Base-by-base conservation (phyloP, 2,113 vertebrate genomes). In the Microtus oregoni region DNA sequence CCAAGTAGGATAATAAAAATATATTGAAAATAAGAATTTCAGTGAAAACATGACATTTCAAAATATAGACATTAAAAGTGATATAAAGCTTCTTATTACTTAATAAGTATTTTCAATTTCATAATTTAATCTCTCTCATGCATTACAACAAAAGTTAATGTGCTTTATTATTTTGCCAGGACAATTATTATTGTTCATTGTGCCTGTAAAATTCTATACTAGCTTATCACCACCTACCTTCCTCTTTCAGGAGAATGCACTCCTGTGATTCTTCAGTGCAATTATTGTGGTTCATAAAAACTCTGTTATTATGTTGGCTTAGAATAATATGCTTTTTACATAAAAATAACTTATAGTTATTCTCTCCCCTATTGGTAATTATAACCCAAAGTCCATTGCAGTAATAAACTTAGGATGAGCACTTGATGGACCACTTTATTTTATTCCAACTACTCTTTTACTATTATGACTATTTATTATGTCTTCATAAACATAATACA, bases 321-420 rank as follows among this genome's bases (percentile, higher is more conserved):
- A 95, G 92, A 70, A 92, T 96, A 95, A 96, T 95, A 95, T 94
- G 78, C 81, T 97, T 97, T 98, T 94, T 89, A 91, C 86, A 97
- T 97, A 94, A 97, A 97, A 97, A 87, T 97, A 97, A 97, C 92
- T 96, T 97, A 97, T 3, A 86, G 96, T 86, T 97, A 97, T 92
- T 95, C 77, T 97, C 89, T 94, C 22, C 38, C 95, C 73, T 88
- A n/a, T 86, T 94, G 83, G 94, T 97, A 98, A 97, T 97, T 98
- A 97, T 96, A 97, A 96, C 86, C 86, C 41, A 63, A 63, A 94
- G 92, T 90, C 96, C 98, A 94, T 26, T 96, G 96, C 35, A 89
- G 96, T 92, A 96, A 97, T 97, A 97, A 98, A 98, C 94, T 94
- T 96, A 63, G 22, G 13, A 75, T 97, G 97, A 97, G 89, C 88